Evolutionary conservation across 2,797 vertebrate species (phyloP), one percentile per base, ranked within the genome.

Genomic region (Pogoniulus pusillus): DNA sequence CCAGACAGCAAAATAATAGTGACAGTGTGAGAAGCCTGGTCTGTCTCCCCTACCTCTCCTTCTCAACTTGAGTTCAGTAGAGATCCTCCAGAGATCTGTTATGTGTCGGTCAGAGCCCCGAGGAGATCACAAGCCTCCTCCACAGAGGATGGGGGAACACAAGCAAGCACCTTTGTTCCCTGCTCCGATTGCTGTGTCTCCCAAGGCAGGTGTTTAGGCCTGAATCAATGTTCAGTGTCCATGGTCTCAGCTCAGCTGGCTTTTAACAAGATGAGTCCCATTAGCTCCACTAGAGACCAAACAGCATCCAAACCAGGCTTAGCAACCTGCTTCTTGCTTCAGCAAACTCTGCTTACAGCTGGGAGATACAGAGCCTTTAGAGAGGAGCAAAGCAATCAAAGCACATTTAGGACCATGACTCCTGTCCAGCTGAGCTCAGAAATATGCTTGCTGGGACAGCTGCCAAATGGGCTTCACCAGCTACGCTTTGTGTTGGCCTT

Each of bases 341-440:
- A 94, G 87, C 93, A 91, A 91, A 76, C 88, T 89, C 95, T 93
- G 82, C 79, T 89, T 95, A 93, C 87, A 87, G 79, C 90, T 90
- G 87, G 91, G 91, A 94, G 79, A 80, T 74, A 81, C 90, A 95
- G 62, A 93, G 82, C 82, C 80, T 89, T 93, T 76, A 65, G 82
- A 93, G 89, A 87, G 64, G 68, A 94, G 90, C 54, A 74, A 81
- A 93, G 77, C 85, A 96, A 95, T 95, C 91, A 94, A 78, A 95
- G 76, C 89, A 87, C 85, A 90, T 93, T 93, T 93, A 95, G 93
- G 96, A 93, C 82, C 82, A 87, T 78, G 93, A 90, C 64, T 95
- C 45, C 85, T 87, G 94, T 96, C 94, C 94, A 96, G 95, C 94
- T 95, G 95, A 96, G 94, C 80, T 96, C 94, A 93, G 93, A 96